phyloP scores from a whole-genome alignment of 92 coral and sea anemone species.

The Heliopora coerulea region DNA sequence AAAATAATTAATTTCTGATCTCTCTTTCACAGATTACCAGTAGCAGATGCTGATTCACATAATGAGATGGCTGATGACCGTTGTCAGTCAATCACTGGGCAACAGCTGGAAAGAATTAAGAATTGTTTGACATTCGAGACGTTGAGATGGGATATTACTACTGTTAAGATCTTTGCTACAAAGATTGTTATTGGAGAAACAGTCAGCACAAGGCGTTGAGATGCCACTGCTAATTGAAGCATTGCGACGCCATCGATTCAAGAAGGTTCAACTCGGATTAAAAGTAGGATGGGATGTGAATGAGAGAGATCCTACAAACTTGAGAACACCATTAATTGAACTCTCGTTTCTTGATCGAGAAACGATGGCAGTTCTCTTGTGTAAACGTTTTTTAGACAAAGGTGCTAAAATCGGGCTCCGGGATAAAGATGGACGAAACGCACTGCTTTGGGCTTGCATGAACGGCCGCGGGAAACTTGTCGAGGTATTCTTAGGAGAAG shows the following conservation, averaged over 20 bases:
- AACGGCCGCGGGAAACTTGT: slow-evolving; percentile 78
- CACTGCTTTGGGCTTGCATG: slow-evolving; percentile 71
- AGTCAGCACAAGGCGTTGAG: slow-evolving; percentile 3
- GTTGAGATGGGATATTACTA: too few relatives aligned
- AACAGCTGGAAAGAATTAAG: background rate
- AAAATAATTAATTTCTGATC: too few relatives aligned
- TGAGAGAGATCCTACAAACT: slow-evolving; percentile 48
- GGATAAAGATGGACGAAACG: slow-evolving; percentile 68
- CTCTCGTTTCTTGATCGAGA: slow-evolving; percentile 77
- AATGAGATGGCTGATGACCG: slow-evolving; percentile 3
- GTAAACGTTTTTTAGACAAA: slow-evolving; percentile 54
- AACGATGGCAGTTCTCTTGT: slow-evolving; percentile 68
- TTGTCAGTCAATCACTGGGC: slow-evolving; percentile 3
- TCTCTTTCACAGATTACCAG: too few relatives aligned
- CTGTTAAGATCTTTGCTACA: too few relatives aligned
- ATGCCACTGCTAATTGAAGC: slow-evolving; percentile 79
- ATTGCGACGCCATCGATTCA: slow-evolving; percentile 58
- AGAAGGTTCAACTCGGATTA: slow-evolving; percentile 69
- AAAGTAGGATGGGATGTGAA: slow-evolving; percentile 73
- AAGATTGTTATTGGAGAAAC: too few relatives aligned
- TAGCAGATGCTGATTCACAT: slow-evolving; percentile 5
- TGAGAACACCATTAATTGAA: slow-evolving; percentile 72
- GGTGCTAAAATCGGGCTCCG: slow-evolving; percentile 71
- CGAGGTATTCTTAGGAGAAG: slow-evolving; percentile 64
- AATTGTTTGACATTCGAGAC: too few relatives aligned